Percentiles rank a stretch among this genome's conserved stretches.
phyloP scores from a whole-genome alignment of 2,888 invertebrate genomes.

The Stramonita haemastoma region DNA sequence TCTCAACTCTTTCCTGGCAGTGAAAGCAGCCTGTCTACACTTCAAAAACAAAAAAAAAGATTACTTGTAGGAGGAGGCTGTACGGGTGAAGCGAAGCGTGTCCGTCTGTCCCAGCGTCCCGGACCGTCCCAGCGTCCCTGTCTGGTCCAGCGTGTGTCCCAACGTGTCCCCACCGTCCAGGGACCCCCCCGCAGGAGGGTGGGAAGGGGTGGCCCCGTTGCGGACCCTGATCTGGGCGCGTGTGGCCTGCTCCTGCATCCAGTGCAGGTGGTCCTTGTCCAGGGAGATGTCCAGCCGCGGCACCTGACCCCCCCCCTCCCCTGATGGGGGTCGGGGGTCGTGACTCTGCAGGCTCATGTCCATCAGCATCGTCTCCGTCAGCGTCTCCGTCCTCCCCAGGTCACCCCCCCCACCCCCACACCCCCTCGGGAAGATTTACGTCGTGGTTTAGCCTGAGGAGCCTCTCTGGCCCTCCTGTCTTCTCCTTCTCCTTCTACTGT shows the following conservation, averaged over 20 bases:
- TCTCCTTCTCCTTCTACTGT: background rate
- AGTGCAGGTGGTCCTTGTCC: conserved; percentile 74
- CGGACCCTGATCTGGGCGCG: conserved; percentile 61
- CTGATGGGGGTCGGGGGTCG: conserved; percentile 60
- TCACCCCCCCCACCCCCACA: conserved; percentile 40
- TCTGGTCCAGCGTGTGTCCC: background rate
- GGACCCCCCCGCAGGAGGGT: background rate
- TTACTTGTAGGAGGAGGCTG: conserved; percentile 31
- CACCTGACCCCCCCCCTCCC: conserved; percentile 57
- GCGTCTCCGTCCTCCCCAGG: conserved; percentile 38
- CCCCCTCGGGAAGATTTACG: conserved; percentile 7
- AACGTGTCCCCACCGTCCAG: background rate
- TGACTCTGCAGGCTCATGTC: conserved; percentile 73
- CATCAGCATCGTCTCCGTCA: conserved; percentile 58
- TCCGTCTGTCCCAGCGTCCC: conserved; percentile 22
- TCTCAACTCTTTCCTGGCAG: background rate
- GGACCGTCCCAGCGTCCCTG: background rate
- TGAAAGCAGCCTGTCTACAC: background rate
- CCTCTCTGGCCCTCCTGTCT: background rate
- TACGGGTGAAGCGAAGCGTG: conserved; percentile 38
- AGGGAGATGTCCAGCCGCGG: conserved; percentile 75
- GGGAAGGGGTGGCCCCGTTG: background rate
- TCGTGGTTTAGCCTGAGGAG: conserved; percentile 29
- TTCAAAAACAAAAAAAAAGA: background rate
- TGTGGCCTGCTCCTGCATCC: conserved; percentile 73